Conservation (phyloP, 2,888 invertebrate genomes). For the Lampropteryx suffumata region DNA sequence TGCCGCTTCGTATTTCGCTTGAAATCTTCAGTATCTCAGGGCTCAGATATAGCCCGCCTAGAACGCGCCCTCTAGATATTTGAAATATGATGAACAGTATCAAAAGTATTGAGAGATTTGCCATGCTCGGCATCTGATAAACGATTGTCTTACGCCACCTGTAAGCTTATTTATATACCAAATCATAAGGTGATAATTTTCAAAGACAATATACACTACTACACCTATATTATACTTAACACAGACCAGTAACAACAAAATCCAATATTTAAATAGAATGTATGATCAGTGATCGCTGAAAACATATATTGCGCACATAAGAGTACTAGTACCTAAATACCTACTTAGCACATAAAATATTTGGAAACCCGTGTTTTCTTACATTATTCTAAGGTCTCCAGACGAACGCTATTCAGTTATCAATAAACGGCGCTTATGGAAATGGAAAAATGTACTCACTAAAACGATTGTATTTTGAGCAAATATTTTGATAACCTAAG, state of each 20-base stretch:
- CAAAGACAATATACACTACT: slow-evolving; percentile 15
- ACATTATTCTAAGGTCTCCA: too few species aligned
- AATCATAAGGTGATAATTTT: slow-evolving; percentile 40
- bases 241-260: slow-evolving; percentile 9
- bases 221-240: background rate
- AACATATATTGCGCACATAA: background rate
- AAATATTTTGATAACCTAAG: slow-evolving; percentile 12
- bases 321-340: background rate
- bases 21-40: slow-evolving; percentile 60
- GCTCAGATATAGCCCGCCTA: slow-evolving; percentile 54
- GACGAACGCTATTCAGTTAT: too few species aligned
- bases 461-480: slow-evolving; percentile 12
- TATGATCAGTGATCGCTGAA: background rate
- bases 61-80: slow-evolving; percentile 36
- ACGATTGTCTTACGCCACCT: slow-evolving; percentile 27
- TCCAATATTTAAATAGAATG: slow-evolving; percentile 26
- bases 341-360: too few species aligned
- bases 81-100: slow-evolving; percentile 42
- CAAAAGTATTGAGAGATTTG: slow-evolving; percentile 44
- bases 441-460: background rate
- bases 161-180: slow-evolving; percentile 15
- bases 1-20: slow-evolving; percentile 47
- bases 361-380: too few species aligned
- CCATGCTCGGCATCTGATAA: slow-evolving; percentile 46
- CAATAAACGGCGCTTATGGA: background rate